phyloP scores from a whole-genome alignment of 1,140 invertebrate genomes.

The Macrobrachium nipponense region DNA sequence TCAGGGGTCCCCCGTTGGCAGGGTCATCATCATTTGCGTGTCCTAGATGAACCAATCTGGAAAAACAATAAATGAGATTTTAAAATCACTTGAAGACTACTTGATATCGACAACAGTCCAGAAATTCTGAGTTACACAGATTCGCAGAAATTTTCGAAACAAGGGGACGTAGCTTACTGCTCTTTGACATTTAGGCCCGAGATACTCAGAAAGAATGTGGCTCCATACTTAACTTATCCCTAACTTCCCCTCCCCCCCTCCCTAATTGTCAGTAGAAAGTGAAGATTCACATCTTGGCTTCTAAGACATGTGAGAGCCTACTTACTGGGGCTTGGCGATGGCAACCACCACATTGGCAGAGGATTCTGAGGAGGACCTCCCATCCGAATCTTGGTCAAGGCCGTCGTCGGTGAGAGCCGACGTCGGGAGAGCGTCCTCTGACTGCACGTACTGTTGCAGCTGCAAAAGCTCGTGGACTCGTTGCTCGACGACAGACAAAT shows the following conservation, averaged over 20 bases:
- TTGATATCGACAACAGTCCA: background rate
- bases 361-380: slow-evolving; percentile 32
- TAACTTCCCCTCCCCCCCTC: too few relatives aligned
- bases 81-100: background rate
- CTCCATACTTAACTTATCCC: too few relatives aligned
- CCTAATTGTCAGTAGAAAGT: background rate
- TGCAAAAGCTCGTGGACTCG: slow-evolving; percentile 52
- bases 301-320: background rate
- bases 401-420: background rate
- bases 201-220: too few relatives aligned
- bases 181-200: too few relatives aligned
- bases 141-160: too few relatives aligned
- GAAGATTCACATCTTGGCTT: background rate
- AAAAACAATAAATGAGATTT: background rate
- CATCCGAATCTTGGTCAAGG: slow-evolving; percentile 4
- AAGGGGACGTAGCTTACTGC: too few relatives aligned
- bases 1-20: slow-evolving; percentile 40
- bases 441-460: slow-evolving; percentile 43
- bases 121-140: background rate
- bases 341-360: slow-evolving; percentile 29
- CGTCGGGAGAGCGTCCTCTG: slow-evolving; percentile 5
- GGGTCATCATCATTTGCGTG: slow-evolving; percentile 47
- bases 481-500: slow-evolving; percentile 58
- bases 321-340: slow-evolving; percentile 50
- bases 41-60: slow-evolving; percentile 25